phyloP scores from a whole-genome alignment of 2,888 invertebrate genomes.

The Aromia moschata region DNA sequence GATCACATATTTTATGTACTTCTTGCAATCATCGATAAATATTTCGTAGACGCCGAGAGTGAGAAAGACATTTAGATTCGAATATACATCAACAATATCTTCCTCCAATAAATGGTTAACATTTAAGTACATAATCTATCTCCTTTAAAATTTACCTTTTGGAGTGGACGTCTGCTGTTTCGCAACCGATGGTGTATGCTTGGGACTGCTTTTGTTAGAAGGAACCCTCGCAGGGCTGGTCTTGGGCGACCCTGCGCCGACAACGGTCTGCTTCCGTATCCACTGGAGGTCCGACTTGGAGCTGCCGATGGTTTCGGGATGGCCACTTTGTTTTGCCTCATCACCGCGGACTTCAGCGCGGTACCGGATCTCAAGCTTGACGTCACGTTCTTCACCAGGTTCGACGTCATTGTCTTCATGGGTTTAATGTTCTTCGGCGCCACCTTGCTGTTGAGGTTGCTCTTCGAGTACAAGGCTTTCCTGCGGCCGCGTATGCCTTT shows the following conservation, averaged over 20 bases:
- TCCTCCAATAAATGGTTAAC: no score
- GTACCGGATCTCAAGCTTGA: constrained; percentile 42
- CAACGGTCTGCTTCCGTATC: constrained; percentile 42
- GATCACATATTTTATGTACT: no score
- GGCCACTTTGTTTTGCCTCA: constrained; percentile 32
- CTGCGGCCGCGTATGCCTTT: constrained; percentile 63
- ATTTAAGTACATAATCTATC: no score
- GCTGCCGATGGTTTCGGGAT: constrained; percentile 27
- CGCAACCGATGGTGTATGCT: constrained; percentile 33
- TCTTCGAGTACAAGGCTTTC: constrained; percentile 71
- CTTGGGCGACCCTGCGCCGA: constrained; percentile 40
- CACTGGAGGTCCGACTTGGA: constrained; percentile 42
- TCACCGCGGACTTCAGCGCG: constrained; percentile 38
- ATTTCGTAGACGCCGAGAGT: no score
- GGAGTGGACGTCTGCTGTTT: constrained; percentile 18
- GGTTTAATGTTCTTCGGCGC: constrained; percentile 53
- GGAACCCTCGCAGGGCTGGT: constrained; percentile 43
- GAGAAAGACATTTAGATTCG: no score
- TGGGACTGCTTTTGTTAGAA: constrained; percentile 40
- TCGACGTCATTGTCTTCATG: constrained; percentile 54
- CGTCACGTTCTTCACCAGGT: constrained; percentile 57
- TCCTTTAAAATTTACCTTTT: no score
- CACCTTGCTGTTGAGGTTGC: constrained; percentile 45
- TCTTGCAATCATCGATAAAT: no score
- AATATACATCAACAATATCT: no score